phyloP scores from a whole-genome alignment of 2,113 vertebrate species.

The Candoia aspera region DNA sequence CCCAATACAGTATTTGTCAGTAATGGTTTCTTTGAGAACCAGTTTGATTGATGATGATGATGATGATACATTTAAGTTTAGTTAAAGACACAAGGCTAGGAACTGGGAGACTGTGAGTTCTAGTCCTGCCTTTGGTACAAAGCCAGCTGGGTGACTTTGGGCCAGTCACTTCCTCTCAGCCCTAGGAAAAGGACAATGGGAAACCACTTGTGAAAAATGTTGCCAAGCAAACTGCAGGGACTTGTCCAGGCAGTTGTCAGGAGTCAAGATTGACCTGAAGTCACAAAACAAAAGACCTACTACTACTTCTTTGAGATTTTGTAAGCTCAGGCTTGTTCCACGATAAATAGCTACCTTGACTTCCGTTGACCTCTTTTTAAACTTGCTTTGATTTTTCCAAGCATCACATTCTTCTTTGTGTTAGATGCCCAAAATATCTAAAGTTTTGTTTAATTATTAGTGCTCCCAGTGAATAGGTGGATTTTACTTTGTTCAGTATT shows the following conservation, averaged over 20 bases:
- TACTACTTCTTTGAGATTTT: background rate
- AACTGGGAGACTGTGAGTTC: background rate
- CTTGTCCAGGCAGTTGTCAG: background rate
- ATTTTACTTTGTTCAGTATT: background rate
- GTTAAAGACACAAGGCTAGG: background rate
- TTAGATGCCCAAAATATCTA: background rate
- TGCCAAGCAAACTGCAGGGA: background rate
- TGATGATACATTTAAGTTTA: background rate
- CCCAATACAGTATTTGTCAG: background rate
- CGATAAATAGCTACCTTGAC: background rate
- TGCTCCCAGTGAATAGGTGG: background rate
- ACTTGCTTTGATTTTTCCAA: background rate
- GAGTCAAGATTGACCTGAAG: background rate
- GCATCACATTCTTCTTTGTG: background rate
- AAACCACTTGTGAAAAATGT: background rate
- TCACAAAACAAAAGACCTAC: background rate
- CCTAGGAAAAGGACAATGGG: background rate
- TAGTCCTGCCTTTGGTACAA: background rate
- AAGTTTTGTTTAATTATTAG: background rate
- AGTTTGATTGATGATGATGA: background rate
- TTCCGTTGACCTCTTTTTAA: background rate
- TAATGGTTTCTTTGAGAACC: background rate
- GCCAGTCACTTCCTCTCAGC: background rate
- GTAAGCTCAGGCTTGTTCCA: background rate
- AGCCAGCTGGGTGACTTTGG: background rate